Base-by-base conservation (phyloP, 2,888 invertebrate species). In the Urechis unicinctus region DNA sequence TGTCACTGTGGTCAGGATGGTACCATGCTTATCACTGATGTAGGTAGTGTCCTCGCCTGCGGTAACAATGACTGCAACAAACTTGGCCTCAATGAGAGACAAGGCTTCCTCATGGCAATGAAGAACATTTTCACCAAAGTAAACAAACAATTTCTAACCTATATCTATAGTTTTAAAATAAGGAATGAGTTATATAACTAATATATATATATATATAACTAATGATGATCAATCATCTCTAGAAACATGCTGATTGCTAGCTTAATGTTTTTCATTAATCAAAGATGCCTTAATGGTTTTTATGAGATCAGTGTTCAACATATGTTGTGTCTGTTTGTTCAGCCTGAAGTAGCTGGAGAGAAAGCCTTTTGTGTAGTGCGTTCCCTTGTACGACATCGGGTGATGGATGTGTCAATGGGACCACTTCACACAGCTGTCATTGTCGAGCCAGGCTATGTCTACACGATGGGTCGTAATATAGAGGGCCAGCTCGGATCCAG, bases 31-130 rank as follows among this genome's bases (percentile, higher is more conserved):
- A 72, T 86, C 5, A 84, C 85, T 17, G 79, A 81, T 52, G 81
- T 81, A 56, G 86, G 85, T 1, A 80, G 80, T 41, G 73, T 87
- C 42, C 81, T 84, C 58, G 85, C 84, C 3, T 85, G 84, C 69
- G 88, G 88, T 17, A 86, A 85, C 58, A 82, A 82, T 67, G 77
- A 79, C 47, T 79, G 82, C 70, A 85, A 86, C 68, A 86, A 86
- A 68, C 77, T 88, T 42, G 86, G 85, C 28, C 79, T 86, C 29
- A 79, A 82, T 62, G 73, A 77, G 59, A 67, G 81, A 52, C 73
- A 75, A 56, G 80, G 81, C 1, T 80, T 82, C 61, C 76, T 81
- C 52, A 74, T 79, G 66, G 79, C 81, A 51, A 79, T 79, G 75
- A 78, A 78, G 53, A 77, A 78, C 55, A 73, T 79, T 13, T 76